These are phyloP conservation scores for Pollenia griseotomentosa DNA, from an alignment of 2,888 invertebrate species.

Conservation along the genomic window DNA sequence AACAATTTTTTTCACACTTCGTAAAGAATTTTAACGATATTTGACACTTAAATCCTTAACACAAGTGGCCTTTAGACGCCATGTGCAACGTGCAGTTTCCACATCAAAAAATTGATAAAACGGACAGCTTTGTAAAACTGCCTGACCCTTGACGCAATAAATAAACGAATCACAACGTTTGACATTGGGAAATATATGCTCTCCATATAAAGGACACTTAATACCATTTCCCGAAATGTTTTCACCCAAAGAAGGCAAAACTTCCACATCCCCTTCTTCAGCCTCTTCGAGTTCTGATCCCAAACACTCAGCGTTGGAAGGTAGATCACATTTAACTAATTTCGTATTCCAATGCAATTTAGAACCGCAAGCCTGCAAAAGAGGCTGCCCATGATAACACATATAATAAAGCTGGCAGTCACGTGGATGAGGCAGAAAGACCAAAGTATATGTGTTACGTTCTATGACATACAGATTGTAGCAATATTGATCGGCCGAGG, in stretches of 20 bases:
- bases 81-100: conserved; percentile 79
- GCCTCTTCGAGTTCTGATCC: background rate
- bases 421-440: conserved; percentile 79
- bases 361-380: conserved; percentile 79
- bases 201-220: conserved; percentile 79
- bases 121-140: conserved; percentile 82
- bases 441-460: conserved; percentile 63
- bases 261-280: conserved; percentile 17
- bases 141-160: conserved; percentile 82
- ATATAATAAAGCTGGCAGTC: conserved; percentile 81
- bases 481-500: conserved; percentile 43
- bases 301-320: conserved; percentile 78
- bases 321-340: conserved; percentile 81
- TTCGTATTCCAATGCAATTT: conserved; percentile 82
- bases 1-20: background rate
- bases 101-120: conserved; percentile 82
- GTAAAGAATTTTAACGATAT: conserved; percentile 37
- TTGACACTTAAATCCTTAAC: conserved; percentile 78
- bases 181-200: conserved; percentile 82
- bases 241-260: background rate
- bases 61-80: conserved; percentile 79
- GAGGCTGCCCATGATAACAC: conserved; percentile 82
- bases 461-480: conserved; percentile 26
- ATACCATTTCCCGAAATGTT: conserved; percentile 7
- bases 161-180: conserved; percentile 82